phyloP scores from a whole-genome alignment of 1,140 invertebrate species.

The Dermatophagoides farinae region DNA sequence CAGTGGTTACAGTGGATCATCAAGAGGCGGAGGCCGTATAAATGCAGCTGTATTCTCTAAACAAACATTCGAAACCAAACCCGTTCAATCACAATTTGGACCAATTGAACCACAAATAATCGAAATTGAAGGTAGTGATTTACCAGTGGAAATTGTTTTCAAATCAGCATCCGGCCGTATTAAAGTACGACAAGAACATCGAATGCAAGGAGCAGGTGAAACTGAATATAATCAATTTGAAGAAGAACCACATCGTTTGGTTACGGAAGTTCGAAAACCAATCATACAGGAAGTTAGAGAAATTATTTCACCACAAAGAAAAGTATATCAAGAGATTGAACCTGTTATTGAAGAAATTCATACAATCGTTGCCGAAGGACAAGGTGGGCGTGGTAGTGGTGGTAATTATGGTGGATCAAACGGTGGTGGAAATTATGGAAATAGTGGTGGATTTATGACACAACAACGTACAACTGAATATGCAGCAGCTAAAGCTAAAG shows the following conservation, averaged over 20 bases:
- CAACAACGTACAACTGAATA: too few species aligned
- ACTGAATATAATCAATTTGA: not conserved
- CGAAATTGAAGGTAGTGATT: not conserved
- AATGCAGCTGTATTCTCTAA: not conserved
- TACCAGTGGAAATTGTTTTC: not conserved
- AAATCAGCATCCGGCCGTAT: not conserved
- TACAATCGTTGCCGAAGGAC: slow-evolving; percentile 1
- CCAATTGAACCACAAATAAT: slow-evolving; percentile 2
- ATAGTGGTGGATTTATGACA: too few species aligned
- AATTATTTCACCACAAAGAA: slow-evolving; percentile 2
- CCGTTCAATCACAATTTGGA: not conserved
- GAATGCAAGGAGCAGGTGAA: not conserved
- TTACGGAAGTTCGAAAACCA: not conserved
- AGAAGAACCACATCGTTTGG: not conserved
- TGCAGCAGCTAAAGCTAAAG: too few species aligned
- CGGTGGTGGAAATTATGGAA: too few species aligned
- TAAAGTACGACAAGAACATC: not conserved
- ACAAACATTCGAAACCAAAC: not conserved
- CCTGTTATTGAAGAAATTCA: slow-evolving; percentile 4
- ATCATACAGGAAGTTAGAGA: not conserved
- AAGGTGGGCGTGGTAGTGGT: not conserved
- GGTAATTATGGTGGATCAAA: too few species aligned
- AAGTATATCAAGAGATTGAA: not conserved
- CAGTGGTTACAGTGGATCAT: not conserved
- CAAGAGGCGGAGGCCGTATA: not conserved